Evolutionary conservation across 2,797 vertebrate genomes (phyloP).

Genomic region (Enteromius trimaculatus): DNA sequence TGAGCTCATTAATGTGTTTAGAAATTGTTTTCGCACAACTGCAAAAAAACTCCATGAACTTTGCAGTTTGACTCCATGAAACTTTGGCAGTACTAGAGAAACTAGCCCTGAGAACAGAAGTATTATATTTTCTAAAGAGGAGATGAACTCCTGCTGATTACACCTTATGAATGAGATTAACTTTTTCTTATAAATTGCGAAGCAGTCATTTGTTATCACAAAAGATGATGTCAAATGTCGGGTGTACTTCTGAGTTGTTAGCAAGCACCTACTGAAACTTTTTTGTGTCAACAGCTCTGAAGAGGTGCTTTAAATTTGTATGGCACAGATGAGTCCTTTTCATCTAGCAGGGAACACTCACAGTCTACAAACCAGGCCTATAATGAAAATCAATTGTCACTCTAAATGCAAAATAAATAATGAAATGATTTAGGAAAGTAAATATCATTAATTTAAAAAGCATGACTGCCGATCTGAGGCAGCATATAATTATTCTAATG

Average conservation of each 20-base stretch:
- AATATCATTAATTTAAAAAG: neutral
- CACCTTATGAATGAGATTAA: conserved; percentile 6
- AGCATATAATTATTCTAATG: neutral
- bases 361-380: neutral
- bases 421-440: neutral
- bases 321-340: conserved; percentile 25
- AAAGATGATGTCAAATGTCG: conserved; percentile 19
- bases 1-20: conserved; percentile 26
- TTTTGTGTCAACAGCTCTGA: conserved; percentile 17
- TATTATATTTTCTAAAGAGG: conserved; percentile 12
- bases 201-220: conserved; percentile 22
- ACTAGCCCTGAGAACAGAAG: neutral
- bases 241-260: conserved; percentile 27
- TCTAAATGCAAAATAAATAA: conserved; percentile 10
- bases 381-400: conserved; percentile 8
- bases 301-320: conserved; percentile 3
- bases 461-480: neutral
- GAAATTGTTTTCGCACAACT: neutral
- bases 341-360: conserved; percentile 1
- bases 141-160: conserved; percentile 14
- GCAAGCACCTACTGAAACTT: neutral
- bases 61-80: neutral
- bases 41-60: neutral
- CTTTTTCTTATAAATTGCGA: conserved; percentile 37
- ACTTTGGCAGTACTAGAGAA: neutral